Evolutionary conservation across 2,888 invertebrate genomes (phyloP).

Genomic region (Drosophila austrosaltans): DNA sequence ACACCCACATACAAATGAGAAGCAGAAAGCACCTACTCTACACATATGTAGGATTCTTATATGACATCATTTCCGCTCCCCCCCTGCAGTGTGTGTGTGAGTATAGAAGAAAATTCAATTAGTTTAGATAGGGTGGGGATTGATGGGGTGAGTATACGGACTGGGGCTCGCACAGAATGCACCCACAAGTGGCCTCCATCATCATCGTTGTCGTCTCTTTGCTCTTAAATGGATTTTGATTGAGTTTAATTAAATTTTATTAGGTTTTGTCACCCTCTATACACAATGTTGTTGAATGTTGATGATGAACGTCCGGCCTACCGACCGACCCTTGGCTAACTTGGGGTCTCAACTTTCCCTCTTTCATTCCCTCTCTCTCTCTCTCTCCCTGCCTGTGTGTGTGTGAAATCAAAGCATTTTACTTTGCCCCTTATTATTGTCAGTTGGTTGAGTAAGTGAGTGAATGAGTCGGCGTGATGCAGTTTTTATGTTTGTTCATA

Average conservation of each 20-base stretch:
- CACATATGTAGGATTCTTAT: constrained; percentile 10
- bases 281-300: constrained; percentile 29
- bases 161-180: constrained; percentile 51
- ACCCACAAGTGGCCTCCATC: constrained; percentile 43
- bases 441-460: constrained; percentile 28
- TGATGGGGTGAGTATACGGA: neutral
- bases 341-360: constrained; percentile 10
- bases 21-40: neutral
- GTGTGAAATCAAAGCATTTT: constrained; percentile 69
- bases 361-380: neutral
- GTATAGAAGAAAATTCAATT: constrained; percentile 61
- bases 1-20: neutral
- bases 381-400: neutral
- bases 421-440: constrained; percentile 60
- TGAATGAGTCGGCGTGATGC: constrained; percentile 45
- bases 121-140: constrained; percentile 40
- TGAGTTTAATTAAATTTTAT: constrained; percentile 84
- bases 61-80: constrained; percentile 74
- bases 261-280: constrained; percentile 82
- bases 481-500: constrained; percentile 42
- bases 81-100: neutral
- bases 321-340: constrained; percentile 17
- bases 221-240: constrained; percentile 82
- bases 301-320: constrained; percentile 60
- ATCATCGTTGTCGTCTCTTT: constrained; percentile 25